Base-by-base conservation (phyloP, 1,140 invertebrate species). In the Luehdorfia chinensis region DNA sequence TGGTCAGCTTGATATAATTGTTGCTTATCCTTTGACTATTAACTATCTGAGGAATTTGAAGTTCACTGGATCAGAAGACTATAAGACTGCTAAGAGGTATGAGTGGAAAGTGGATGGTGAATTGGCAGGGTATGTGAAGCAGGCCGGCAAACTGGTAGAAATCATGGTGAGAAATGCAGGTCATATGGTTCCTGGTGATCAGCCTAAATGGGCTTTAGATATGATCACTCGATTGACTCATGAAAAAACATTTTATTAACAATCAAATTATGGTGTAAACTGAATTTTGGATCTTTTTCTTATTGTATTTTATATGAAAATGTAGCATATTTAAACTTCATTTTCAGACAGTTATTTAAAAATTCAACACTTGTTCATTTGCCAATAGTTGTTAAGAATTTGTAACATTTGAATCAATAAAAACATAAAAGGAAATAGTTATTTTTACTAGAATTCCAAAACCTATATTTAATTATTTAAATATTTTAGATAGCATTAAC, bases 1-100 rank as follows among this genome's bases (percentile, higher is more conserved):
- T 66, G 95, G 95, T 0, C 94, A 96, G 66, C 67, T 96, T 23
- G 95, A 97, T 69, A 92, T 97, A 9, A 95, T 96, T 61, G 92
- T 95, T 1, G 92, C 94, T 1, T 95, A 95, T 75, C 92, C 94
- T 0, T 65, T 93, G 18, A 95, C 94, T 0, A 89, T 92, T 32
- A 92, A 92, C 56, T 95, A 93, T 68, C 71, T 96, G 4, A 84
- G 84, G 19, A 80, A 90, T 5, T 70, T 96, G 0, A 87, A 93
- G 25, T 96, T 95, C 88, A 76, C 87, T 14, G 91, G 90, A 1
- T 78, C 90, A 0, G 85, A 90, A 1, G 85, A 89, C 3, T 96
- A 94, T 68, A 90, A 89, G 54, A 88, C 80, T 21, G 90, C 93
- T 1, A 69, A 88, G 1, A 88, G 93, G 45, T 88, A 90, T 25